Evolutionary conservation across 2,888 invertebrate species (phyloP), one percentile per base, ranked within the genome.

Genomic region (Teleogryllus oceanicus): DNA sequence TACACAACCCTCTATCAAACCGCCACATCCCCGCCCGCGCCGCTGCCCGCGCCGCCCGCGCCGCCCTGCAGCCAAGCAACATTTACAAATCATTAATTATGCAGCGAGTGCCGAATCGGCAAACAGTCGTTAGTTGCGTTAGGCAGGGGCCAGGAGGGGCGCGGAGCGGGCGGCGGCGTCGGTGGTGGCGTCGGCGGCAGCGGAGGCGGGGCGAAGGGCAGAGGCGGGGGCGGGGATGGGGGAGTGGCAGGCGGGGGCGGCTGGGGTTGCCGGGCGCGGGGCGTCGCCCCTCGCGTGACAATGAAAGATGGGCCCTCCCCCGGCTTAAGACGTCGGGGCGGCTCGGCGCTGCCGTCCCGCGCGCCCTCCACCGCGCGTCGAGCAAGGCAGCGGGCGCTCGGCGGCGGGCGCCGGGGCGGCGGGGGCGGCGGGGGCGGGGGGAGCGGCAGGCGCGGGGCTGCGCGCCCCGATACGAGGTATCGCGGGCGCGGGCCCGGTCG

Each of bases 1-100:
- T 62, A 62, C 62, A 62, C 62, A 62, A 62, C 62, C 62, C 24
- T 50, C 50, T 51, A 77, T 77, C 77, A 51, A 77, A 50, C 50
- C 21, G 16, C 50, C 18, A 49, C 77, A 18, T 51, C 77, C 77
- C 24, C 24, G 49, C 78, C 24, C 18, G 11, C 11, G 13, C 16
- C 74, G 24, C 62, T 18, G 37, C 24, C 24, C 78, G 24, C 24
- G 18, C 78, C 74, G 20, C n/a, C 21, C 10, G 37, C 21, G 37
- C 74, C 24, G 37, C 50, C 62, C 51, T 50, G 18, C 75, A 3
- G 76, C 76, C 79, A 75, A 50, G 80, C 81, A 81, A 78, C 77
- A 81, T 81, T 81, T 81, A 81, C 81, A 81, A 81, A 81, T 81
- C 81, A 81, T 81, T 81, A 81, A 81, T 81, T 81, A 81, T 81